Conservation (phyloP, 2,113 vertebrate species). For the Regulus satrapa region DNA sequence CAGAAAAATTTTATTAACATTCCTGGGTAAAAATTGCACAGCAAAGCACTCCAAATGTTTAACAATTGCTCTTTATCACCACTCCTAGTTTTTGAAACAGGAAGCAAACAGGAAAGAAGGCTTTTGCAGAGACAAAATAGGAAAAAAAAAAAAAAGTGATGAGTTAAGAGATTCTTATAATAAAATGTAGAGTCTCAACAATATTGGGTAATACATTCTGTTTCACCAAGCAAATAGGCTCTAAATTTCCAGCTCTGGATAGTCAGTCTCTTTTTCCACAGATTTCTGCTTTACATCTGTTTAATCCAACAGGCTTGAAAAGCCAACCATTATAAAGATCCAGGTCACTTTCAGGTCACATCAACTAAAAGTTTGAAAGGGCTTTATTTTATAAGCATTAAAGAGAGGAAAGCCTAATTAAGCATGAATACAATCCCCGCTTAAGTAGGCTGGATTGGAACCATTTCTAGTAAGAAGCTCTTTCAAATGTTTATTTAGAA, state of each 20-base stretch:
- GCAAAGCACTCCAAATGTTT: not conserved
- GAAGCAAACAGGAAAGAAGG: conserved; percentile 4
- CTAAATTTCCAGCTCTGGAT: not conserved
- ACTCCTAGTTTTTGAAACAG: not conserved
- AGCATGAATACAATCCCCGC: conserved; percentile 44
- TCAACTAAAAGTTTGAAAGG: conserved; percentile 45
- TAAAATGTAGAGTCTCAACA: not conserved
- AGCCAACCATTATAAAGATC: conserved; percentile 38
- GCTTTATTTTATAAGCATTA: conserved; percentile 58
- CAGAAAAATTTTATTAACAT: not conserved
- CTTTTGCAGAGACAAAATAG: not conserved
- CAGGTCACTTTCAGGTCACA: conserved; percentile 55
- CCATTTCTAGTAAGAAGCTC: conserved; percentile 29
- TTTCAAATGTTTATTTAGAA: conserved; percentile 57
- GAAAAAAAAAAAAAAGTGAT: not conserved
- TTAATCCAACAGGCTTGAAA: conserved; percentile 51
- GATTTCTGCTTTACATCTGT: conserved; percentile 31
- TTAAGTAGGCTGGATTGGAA: conserved; percentile 28
- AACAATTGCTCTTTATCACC: not conserved
- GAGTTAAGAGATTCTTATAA: not conserved
- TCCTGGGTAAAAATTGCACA: not conserved
- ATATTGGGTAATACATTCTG: not conserved
- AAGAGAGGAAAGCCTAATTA: conserved; percentile 56
- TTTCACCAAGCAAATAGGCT: not conserved
- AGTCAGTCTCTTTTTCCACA: not conserved